phyloP scores from a whole-genome alignment of 2,888 invertebrate species.

The Trissoscelio sp. region DNA sequence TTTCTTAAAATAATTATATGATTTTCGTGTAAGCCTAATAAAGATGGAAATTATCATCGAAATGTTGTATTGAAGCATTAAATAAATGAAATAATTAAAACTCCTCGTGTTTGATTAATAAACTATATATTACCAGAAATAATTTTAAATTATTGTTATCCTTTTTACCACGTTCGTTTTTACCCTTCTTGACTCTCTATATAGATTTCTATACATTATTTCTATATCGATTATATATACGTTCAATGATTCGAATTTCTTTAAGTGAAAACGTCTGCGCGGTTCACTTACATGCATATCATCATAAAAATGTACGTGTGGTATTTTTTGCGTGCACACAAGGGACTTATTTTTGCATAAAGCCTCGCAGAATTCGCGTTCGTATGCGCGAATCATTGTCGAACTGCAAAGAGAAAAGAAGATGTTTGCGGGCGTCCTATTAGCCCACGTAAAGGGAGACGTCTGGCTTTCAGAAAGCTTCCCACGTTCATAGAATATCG shows the following conservation, averaged over 20 bases:
- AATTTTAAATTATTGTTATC: too few species aligned
- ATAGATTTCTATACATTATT: background rate
- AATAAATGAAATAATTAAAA: too few species aligned
- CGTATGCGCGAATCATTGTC: constrained; percentile 59
- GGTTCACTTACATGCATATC: constrained; percentile 5
- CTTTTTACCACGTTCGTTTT: too few species aligned
- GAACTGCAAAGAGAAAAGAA: constrained; percentile 63
- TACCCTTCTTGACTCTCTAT: background rate
- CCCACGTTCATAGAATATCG: constrained; percentile 62
- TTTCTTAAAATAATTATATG: too few species aligned
- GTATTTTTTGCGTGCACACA: constrained; percentile 29
- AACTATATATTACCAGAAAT: too few species aligned
- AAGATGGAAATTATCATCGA: too few species aligned
- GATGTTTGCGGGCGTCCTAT: constrained; percentile 58
- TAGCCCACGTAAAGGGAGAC: constrained; percentile 61
- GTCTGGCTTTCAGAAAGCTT: constrained; percentile 64
- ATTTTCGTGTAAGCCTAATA: too few species aligned
- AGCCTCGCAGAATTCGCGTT: constrained; percentile 38
- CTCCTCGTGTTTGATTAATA: too few species aligned
- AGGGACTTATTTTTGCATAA: constrained; percentile 55
- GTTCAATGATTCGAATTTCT: constrained; percentile 49
- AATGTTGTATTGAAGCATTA: too few species aligned
- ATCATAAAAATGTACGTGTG: constrained; percentile 43
- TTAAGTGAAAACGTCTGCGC: constrained; percentile 48
- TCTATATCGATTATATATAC: constrained; percentile 28